Percentiles rank a stretch among this genome's conserved stretches.
These are phyloP conservation scores for Sparus aurata DNA, from an alignment of 2,797 vertebrate species.

Conservation along the genomic window DNA sequence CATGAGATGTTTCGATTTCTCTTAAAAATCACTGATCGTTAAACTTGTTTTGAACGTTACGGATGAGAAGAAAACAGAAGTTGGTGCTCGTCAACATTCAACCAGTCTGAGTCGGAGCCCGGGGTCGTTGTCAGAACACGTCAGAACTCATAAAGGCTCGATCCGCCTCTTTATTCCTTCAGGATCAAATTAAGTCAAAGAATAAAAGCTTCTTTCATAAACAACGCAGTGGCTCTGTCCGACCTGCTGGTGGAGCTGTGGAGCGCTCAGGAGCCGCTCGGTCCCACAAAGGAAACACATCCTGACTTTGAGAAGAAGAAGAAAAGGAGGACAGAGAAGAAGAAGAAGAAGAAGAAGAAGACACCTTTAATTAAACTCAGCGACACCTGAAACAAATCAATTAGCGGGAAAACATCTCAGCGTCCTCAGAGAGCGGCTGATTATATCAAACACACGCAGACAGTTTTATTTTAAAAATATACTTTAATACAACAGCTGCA, in stretches of 20 bases:
- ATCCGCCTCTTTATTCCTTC: not conserved
- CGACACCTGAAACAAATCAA: not conserved
- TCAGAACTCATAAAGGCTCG: not conserved
- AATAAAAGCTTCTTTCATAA: constrained; percentile 9
- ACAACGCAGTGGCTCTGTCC: not conserved
- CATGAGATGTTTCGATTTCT: too few species aligned
- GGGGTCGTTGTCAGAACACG: not conserved
- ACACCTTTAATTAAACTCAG: constrained; percentile 8
- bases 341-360: not conserved
- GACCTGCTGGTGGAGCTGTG: constrained; percentile 52
- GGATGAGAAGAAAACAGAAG: too few species aligned
- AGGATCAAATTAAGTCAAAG: constrained; percentile 9
- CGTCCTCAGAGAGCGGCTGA: too few species aligned
- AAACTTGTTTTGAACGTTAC: too few species aligned
- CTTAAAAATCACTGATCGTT: too few species aligned
- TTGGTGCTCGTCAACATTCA: not conserved
- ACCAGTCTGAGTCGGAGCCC: not conserved
- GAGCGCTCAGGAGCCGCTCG: not conserved
- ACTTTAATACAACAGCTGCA: constrained; percentile 88
- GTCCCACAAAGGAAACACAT: not conserved
- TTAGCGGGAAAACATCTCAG: too few species aligned
- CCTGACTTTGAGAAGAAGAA: not conserved
- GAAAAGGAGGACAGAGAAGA: not conserved
- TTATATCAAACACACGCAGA: not conserved
- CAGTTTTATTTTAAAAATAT: constrained; percentile 85